Conservation (phyloP, 2,797 vertebrate genomes). For the Protonibea diacanthus region DNA sequence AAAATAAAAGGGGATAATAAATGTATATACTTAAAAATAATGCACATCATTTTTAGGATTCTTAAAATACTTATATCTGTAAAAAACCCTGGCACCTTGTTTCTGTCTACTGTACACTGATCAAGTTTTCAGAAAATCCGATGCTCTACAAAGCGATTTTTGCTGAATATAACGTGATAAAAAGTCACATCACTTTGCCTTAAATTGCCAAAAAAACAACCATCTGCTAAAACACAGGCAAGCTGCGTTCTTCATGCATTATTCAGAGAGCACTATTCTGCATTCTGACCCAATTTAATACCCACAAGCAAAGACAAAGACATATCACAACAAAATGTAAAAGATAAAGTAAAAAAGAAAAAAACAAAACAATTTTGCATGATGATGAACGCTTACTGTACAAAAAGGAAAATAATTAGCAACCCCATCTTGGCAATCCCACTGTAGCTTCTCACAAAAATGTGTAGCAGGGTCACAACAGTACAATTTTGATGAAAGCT, state of each 20-base stretch:
- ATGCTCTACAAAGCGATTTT: not conserved
- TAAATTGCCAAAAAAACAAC: constrained; percentile 28
- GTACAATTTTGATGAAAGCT: constrained; percentile 50
- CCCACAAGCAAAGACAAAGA: constrained; percentile 30
- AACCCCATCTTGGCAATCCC: constrained; percentile 6
- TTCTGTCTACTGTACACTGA: not conserved
- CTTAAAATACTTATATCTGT: not conserved
- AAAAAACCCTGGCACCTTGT: not conserved
- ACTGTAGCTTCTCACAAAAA: constrained; percentile 30
- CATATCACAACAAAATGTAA: not conserved
- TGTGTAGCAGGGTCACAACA: constrained; percentile 35
- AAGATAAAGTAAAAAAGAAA: not conserved
- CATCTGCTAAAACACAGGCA: constrained; percentile 28
- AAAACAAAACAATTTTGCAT: not conserved
- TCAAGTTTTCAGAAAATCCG: not conserved
- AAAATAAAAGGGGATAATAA: not conserved
- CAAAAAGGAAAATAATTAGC: constrained; percentile 36
- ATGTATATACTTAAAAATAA: no score
- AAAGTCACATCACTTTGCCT: not conserved
- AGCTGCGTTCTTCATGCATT: constrained; percentile 57
- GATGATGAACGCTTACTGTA: not conserved
- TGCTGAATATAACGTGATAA: not conserved
- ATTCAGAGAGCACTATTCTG: constrained; percentile 44
- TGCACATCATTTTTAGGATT: not conserved
- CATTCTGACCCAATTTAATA: constrained; percentile 56